A percentile compares a stretch with the other conserved stretches of the same genome.
These are phyloP conservation scores for Mercenaria mercenaria DNA, from an alignment of 1,140 invertebrate genomes.

Conservation along the genomic window DNA sequence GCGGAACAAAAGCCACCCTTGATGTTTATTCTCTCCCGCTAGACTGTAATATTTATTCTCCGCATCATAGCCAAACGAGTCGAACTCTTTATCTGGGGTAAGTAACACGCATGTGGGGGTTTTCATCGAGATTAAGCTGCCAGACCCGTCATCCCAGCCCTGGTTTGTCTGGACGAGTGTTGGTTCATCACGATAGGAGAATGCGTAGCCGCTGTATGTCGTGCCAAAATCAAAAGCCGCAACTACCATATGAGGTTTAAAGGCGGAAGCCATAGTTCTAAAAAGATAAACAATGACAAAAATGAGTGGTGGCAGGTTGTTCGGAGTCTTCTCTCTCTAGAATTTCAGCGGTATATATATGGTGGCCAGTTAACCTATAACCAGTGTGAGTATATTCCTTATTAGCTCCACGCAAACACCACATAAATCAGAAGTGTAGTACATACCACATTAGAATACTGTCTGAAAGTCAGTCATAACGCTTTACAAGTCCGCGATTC, in stretches of 20 bases:
- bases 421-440: no score
- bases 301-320: no score
- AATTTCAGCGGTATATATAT: no score
- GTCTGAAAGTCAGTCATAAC: no score
- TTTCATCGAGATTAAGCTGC: slow-evolving; percentile 88
- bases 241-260: slow-evolving; percentile 80
- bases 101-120: slow-evolving; percentile 88
- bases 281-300: no score
- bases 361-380: no score
- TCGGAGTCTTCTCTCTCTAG: no score
- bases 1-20: slow-evolving; percentile 88
- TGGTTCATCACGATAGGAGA: slow-evolving; percentile 85
- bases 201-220: slow-evolving; percentile 89
- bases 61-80: slow-evolving; percentile 88
- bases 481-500: no score
- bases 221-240: slow-evolving; percentile 89
- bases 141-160: slow-evolving; percentile 87
- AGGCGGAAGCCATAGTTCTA: not conserved
- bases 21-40: slow-evolving; percentile 86
- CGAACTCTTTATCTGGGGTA: slow-evolving; percentile 87
- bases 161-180: slow-evolving; percentile 87
- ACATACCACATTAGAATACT: no score
- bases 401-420: no score
- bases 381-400: no score
- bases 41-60: slow-evolving; percentile 88